These are phyloP conservation scores for Probaryconus sp. DNA, from an alignment of 1,140 invertebrate species.

Conservation along the genomic window DNA sequence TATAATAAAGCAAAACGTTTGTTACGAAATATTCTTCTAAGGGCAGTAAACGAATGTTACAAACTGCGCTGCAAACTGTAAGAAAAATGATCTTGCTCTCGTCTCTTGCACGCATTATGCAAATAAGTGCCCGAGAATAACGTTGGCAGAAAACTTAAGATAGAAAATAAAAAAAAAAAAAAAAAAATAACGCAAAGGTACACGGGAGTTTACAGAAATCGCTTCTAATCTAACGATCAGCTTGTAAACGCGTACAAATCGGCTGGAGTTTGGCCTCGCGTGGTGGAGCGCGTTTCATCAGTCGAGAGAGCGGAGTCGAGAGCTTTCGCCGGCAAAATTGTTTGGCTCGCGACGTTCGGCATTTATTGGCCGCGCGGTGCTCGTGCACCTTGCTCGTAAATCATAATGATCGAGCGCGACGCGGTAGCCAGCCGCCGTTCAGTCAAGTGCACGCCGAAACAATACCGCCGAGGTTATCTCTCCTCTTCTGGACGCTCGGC, in stretches of 20 bases:
- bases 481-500: too few relatives aligned
- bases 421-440: slow-evolving; percentile 6
- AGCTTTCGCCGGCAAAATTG: slow-evolving; percentile 12
- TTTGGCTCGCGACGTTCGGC: slow-evolving; percentile 12
- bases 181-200: too few relatives aligned
- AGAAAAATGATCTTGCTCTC: too few relatives aligned
- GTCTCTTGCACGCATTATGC: slow-evolving; percentile 14
- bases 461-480: too few relatives aligned
- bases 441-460: background rate
- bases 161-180: too few relatives aligned
- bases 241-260: too few relatives aligned
- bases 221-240: slow-evolving; percentile 12
- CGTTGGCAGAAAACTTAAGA: too few relatives aligned
- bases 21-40: too few relatives aligned
- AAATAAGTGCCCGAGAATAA: slow-evolving; percentile 15
- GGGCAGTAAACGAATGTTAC: slow-evolving; percentile 12
- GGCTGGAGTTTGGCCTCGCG: too few relatives aligned
- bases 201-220: background rate
- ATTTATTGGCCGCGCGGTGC: slow-evolving; percentile 3
- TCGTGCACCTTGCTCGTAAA: slow-evolving; percentile 26
- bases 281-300: too few relatives aligned
- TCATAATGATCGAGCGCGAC: slow-evolving; percentile 28
- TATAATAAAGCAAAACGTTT: too few relatives aligned
- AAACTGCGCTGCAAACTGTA: background rate
- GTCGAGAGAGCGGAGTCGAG: background rate